Evolutionary conservation across 2,888 invertebrate genomes (phyloP).

Genomic region (Phytoseiulus persimilis): DNA sequence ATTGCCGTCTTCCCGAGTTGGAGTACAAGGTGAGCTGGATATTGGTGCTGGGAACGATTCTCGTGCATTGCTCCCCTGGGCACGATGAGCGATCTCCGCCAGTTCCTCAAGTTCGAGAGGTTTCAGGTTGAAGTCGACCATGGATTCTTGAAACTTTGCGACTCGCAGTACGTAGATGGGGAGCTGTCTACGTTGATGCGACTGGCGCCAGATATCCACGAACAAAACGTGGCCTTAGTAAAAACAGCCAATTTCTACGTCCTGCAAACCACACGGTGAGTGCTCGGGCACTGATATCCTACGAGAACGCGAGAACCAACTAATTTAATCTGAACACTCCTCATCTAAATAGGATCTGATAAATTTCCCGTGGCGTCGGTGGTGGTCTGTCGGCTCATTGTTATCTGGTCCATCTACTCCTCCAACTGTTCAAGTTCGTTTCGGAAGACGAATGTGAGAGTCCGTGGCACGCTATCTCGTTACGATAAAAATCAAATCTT

Average conservation of each 20-base stretch:
- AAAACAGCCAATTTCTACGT: constrained; percentile 30
- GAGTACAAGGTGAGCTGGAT: constrained; percentile 10
- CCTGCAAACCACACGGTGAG: constrained; percentile 29
- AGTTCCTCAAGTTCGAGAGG: not conserved
- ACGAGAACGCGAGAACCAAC: not conserved
- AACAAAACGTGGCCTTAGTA: constrained; percentile 21
- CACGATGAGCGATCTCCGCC: no score
- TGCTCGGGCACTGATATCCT: not conserved
- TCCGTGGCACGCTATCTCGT: not conserved
- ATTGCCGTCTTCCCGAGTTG: not conserved
- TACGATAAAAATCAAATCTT: not conserved
- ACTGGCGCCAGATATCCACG: constrained; percentile 23
- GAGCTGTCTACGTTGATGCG: constrained; percentile 26
- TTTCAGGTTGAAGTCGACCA: not conserved
- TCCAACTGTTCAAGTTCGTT: not conserved
- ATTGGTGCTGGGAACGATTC: no score
- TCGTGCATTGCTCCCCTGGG: no score
- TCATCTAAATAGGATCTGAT: not conserved
- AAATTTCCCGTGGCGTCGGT: not conserved
- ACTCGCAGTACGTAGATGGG: not conserved
- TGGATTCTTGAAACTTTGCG: not conserved
- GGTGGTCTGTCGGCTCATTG: not conserved
- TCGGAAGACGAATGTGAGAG: not conserved
- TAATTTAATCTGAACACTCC: not conserved
- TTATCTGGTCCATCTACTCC: not conserved